Evolutionary conservation across 2,888 invertebrate genomes (phyloP), one percentile per base, ranked within the genome.

Genomic region (Oxycera nigricornis): DNA sequence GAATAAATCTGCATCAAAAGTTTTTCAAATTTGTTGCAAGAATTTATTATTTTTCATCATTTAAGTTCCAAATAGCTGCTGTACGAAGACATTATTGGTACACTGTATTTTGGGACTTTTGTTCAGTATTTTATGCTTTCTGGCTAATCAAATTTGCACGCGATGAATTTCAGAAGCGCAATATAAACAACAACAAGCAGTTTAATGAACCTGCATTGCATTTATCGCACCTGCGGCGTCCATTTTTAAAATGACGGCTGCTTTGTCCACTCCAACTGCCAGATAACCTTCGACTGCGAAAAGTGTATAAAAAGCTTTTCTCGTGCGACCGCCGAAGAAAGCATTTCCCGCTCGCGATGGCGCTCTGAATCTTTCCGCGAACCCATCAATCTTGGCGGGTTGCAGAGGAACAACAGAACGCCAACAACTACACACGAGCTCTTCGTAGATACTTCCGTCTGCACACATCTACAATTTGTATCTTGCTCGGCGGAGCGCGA

Each of bases 221-320:
- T 46, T 46, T 11, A 46, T 11, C 46, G 17, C 3, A 11, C 46
- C 6, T 11, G 17, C 2, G 3, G 14, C 46, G 11, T 6, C 46
- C 46, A 46, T 46, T 46, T 50, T 59, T 3, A 59, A 59, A 59
- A 59, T 59, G 59, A 28, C 59, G 59, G 6, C 22, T 1, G 2
- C 59, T 59, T 59, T 59, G 59, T 59, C 59, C 9, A 1, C 14
- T 28, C 2, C 46, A 46, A 46, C 4, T 2, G 46, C 14, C 46
- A 7, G 14, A 46, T 11, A 46, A 46, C 11, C 14, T 46, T 35
- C 7, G n/a, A n/a, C n/a, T n/a, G n/a, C n/a, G 35, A 11, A 35
- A 35, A 46, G 30, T 28, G n/a, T 14, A 59, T 26, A 28, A 30
- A n/a, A 59, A 59, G 59, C 59, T 59, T 59, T 46, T 24, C 22